These are phyloP conservation scores for Trinorchestia longiramus DNA, from an alignment of 1,140 invertebrate genomes.

Conservation along the genomic window DNA sequence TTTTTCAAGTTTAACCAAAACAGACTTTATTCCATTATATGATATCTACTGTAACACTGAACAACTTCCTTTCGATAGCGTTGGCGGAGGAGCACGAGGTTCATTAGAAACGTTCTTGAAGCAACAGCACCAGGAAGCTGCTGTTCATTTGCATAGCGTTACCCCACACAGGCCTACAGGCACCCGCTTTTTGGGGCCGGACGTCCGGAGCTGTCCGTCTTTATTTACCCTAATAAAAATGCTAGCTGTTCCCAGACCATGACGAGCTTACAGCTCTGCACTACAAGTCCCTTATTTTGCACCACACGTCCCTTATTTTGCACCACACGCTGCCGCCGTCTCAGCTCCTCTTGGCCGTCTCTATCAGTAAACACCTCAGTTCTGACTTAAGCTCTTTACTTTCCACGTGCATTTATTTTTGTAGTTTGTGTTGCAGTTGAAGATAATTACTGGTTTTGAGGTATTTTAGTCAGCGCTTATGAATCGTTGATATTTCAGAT, in stretches of 20 bases:
- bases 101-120: background rate
- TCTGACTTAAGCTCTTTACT: no score
- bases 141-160: slow-evolving; percentile 17
- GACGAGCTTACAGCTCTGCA: background rate
- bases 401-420: no score
- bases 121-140: background rate
- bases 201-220: slow-evolving; percentile 21
- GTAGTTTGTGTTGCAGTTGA: no score
- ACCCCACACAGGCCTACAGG: background rate
- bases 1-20: no score
- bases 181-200: background rate
- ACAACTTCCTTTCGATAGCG: no score
- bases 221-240: slow-evolving; percentile 34
- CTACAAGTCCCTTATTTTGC: background rate
- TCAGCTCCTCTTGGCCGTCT: no score
- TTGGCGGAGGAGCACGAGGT: background rate
- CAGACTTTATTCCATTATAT: no score
- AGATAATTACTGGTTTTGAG: no score
- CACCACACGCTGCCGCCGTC: background rate
- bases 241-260: slow-evolving; percentile 26
- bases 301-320: background rate
- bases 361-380: no score
- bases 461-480: no score
- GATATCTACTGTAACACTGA: no score
- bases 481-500: no score